phyloP scores from a whole-genome alignment of 2,113 vertebrate genomes.

The Cryptomyrus ogoouensis region DNA sequence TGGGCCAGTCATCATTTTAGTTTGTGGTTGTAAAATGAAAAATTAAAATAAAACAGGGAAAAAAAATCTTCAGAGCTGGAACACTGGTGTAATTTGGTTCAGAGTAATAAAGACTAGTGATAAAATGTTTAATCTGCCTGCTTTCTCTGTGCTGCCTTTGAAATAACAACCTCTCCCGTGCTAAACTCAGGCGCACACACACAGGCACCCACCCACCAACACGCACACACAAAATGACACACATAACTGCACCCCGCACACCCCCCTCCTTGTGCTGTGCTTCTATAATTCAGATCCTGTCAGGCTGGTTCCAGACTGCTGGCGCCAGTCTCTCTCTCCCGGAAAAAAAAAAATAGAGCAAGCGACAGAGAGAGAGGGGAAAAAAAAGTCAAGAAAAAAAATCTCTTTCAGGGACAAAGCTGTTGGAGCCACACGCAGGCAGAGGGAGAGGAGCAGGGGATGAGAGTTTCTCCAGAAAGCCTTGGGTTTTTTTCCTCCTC shows the following conservation, averaged over 20 bases:
- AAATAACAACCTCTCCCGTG: constrained; percentile 51
- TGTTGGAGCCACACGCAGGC: constrained; percentile 52
- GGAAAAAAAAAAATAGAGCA: constrained; percentile 62
- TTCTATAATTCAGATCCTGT: constrained; percentile 81
- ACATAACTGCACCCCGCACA: constrained; percentile 31
- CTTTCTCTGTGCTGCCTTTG: constrained; percentile 44
- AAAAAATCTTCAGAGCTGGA: neutral
- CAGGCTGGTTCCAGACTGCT: constrained; percentile 96
- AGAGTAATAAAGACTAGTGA: constrained; percentile 3
- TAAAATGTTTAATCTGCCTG: constrained; percentile 20
- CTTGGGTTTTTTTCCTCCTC: constrained; percentile 40
- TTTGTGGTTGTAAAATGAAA: neutral
- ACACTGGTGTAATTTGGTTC: constrained; percentile 17
- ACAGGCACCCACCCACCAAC: constrained; percentile 23
- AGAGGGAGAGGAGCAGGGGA: constrained; percentile 39
- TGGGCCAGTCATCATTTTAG: neutral
- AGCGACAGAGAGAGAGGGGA: constrained; percentile 39
- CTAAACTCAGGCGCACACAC: constrained; percentile 41
- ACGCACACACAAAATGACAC: constrained; percentile 23
- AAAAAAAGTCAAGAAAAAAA: constrained; percentile 57
- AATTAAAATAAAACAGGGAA: neutral
- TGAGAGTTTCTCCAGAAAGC: constrained; percentile 38
- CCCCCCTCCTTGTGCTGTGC: constrained; percentile 51
- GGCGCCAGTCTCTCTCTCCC: constrained; percentile 90
- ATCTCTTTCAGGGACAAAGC: constrained; percentile 67